Evolutionary conservation across 2,888 invertebrate species (phyloP), one percentile per base, ranked within the genome.

Genomic region (Drosophila flavopinicola): DNA sequence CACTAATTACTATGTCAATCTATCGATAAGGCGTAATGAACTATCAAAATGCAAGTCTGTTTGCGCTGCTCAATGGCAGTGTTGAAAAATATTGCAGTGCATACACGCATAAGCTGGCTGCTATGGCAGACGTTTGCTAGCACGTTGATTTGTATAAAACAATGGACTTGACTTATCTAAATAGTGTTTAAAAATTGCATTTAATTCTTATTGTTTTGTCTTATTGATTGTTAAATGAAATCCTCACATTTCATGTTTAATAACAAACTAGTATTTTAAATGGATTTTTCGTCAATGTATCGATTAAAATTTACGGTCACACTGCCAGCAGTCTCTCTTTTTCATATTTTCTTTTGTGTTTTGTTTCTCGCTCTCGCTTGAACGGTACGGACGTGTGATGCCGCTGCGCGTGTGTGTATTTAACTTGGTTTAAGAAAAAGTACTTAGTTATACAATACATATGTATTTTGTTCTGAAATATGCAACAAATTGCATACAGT

Each of bases 401-500:
- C 47, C 71, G 66, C 38, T 63, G 66, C 63, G 76, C 79, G 78
- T 75, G 78, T 79, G 78, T 75, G 60, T 73, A 68, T 70, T 76
- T 65, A 60, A 74, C 66, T 74, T 58, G 74, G 59, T 48, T 70
- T 58, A 54, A 66, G 49, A 60, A 65, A 37, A 74, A 72, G 66
- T 72, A 72, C 49, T 72, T 69, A 63, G 75, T 82, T 82, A 78
- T 78, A 78, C 83, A 82, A 82, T 72, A 66, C 41, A 66, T 39
- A 51, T 58, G 51, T 52, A 57, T 56, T 44, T 66, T 54, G 56
- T 63, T 67, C 41, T 57, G 23, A 57, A 60, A 58, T 58, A 60
- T 56, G 61, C 61, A 75, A 58, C 15, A 66, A 82, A 72, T 59
- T 60, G 61, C 61, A 61, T 66, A 51, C 44, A 54, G 17, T 39